These are phyloP conservation scores for Troides aeacus DNA, from an alignment of 2,888 invertebrate species.

Conservation along the genomic window DNA sequence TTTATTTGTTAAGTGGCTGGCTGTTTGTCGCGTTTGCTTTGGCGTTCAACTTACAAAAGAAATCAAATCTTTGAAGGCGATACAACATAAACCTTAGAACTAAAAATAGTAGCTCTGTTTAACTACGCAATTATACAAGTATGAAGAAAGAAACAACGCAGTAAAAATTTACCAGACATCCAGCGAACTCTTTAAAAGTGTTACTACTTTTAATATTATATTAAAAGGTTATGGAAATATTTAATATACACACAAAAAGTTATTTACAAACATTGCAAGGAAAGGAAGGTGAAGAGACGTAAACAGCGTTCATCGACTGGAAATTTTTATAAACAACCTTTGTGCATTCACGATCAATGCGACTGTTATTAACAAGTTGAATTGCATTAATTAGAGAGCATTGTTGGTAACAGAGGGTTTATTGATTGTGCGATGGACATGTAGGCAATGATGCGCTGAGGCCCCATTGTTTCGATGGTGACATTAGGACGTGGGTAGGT, in stretches of 20 bases:
- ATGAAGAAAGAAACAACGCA: too few relatives aligned
- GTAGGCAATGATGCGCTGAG: slow-evolving; percentile 8
- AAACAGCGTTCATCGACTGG: slow-evolving; percentile 9
- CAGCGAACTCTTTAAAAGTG: too few relatives aligned
- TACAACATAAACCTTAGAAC: too few relatives aligned
- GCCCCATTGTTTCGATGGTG: slow-evolving; percentile 15
- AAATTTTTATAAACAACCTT: slow-evolving; percentile 21
- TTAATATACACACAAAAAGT: too few relatives aligned
- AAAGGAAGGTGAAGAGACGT: slow-evolving; percentile 2
- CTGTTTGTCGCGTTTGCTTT: background rate
- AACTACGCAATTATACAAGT: too few relatives aligned
- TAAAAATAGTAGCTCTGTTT: too few relatives aligned
- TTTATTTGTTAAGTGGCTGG: background rate
- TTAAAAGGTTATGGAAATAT: too few relatives aligned
- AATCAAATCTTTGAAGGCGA: background rate
- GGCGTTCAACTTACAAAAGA: background rate
- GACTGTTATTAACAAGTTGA: slow-evolving; percentile 9
- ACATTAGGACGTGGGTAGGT: slow-evolving; percentile 13
- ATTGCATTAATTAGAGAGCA: slow-evolving; percentile 18
- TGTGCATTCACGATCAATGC: slow-evolving; percentile 17
- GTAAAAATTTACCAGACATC: too few relatives aligned
- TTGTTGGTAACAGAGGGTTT: slow-evolving; percentile 22
- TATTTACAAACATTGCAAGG: too few relatives aligned
- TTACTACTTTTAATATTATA: too few relatives aligned
- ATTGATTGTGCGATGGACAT: slow-evolving; percentile 12